Percentiles rank a stretch among this genome's conserved stretches.
phyloP scores from a whole-genome alignment of 2,797 vertebrate genomes.

The Ispidina lecontei region DNA sequence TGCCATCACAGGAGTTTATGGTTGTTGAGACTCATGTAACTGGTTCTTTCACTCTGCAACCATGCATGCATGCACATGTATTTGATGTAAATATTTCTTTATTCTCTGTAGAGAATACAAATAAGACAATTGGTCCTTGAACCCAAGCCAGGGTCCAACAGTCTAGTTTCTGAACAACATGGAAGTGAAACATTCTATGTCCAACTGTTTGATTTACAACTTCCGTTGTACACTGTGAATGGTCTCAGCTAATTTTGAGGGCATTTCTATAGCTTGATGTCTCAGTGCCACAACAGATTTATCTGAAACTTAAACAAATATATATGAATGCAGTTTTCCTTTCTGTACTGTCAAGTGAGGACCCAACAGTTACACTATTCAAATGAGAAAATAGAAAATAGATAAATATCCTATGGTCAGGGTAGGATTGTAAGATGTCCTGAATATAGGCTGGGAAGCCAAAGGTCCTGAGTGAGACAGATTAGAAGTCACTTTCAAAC shows the following conservation, averaged over 20 bases:
- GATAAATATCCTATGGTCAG: background rate
- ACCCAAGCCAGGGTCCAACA: background rate
- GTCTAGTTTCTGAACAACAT: background rate
- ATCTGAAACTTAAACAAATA: background rate
- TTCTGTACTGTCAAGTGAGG: background rate
- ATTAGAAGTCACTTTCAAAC: background rate
- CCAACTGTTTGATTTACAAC: background rate
- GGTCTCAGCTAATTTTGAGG: background rate
- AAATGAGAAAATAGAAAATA: background rate
- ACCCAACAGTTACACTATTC: background rate
- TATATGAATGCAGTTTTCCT: background rate
- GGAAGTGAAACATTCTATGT: background rate
- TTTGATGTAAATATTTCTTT: constrained; percentile 3
- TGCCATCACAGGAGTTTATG: background rate
- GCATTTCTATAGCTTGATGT: background rate
- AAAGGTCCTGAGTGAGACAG: background rate
- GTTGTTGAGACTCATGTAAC: background rate
- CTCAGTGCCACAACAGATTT: background rate
- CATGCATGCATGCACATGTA: background rate
- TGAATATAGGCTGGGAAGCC: background rate
- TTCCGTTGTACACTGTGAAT: background rate
- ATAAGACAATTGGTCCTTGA: background rate
- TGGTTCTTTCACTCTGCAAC: background rate
- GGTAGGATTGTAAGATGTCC: background rate
- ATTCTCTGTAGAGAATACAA: background rate